These are phyloP conservation scores for Pongo pygmaeus DNA, from an alignment of 2,113 vertebrate species.

Conservation along the genomic window DNA sequence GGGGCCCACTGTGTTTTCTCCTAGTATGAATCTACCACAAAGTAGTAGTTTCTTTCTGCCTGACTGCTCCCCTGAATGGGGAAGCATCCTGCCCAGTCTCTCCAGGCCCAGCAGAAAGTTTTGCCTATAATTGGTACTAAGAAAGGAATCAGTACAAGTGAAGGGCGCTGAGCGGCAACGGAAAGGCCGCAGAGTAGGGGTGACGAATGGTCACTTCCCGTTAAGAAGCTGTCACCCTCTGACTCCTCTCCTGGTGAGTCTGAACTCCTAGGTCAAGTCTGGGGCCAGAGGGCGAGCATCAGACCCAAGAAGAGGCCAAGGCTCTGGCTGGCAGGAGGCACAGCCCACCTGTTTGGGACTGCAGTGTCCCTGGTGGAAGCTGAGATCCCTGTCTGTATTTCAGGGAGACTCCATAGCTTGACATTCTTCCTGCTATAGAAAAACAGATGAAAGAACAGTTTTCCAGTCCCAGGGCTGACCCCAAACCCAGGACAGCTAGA, in stretches of 20 bases:
- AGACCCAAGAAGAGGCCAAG: background rate
- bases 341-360: background rate
- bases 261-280: background rate
- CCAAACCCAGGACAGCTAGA: background rate
- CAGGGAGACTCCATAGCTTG: background rate
- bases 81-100: background rate
- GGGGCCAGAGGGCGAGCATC: background rate
- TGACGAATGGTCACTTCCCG: background rate
- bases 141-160: background rate
- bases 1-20: background rate
- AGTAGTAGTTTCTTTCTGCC: background rate
- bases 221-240: background rate
- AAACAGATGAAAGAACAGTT: background rate
- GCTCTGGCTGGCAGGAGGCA: background rate
- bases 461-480: background rate
- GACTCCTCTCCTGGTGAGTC: background rate
- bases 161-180: background rate
- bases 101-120: background rate
- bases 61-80: background rate
- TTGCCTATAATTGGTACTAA: background rate
- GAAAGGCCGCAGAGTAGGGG: too few species aligned
- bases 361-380: background rate
- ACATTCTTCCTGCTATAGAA: background rate
- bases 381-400: background rate
- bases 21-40: accelerated